Percentiles rank a stretch among this genome's conserved stretches.
Conservation (phyloP, 2,888 invertebrate genomes). For the Copidosoma aretas region DNA sequence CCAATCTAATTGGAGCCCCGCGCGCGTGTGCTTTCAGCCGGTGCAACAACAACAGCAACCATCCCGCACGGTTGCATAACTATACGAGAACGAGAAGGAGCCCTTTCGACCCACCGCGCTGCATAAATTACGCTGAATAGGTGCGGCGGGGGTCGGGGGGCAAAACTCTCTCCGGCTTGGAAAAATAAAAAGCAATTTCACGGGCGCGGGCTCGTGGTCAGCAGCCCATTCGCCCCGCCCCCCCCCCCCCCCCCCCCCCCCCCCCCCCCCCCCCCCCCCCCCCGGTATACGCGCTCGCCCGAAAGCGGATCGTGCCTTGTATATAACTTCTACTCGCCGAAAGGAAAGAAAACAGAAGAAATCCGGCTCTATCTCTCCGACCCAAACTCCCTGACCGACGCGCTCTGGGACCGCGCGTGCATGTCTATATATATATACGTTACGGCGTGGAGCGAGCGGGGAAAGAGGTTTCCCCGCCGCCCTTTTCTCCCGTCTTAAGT, state of each 20-base stretch:
- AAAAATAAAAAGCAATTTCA: background rate
- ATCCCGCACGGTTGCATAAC: background rate
- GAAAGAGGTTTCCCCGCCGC: slow-evolving; percentile 4
- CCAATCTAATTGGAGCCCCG: too few relatives aligned
- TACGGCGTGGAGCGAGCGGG: background rate
- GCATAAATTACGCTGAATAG: slow-evolving; percentile 27
- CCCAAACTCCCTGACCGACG: background rate
- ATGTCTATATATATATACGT: too few relatives aligned
- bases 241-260: too few relatives aligned
- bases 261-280: too few relatives aligned
- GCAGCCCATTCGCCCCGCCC: too few relatives aligned
- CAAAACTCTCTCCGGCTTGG: slow-evolving; percentile 3
- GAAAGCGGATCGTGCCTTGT: slow-evolving; percentile 19
- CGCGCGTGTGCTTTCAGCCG: too few relatives aligned
- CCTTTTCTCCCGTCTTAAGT: slow-evolving; percentile 32
- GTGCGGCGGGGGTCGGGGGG: background rate
- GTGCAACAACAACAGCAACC: too few relatives aligned
- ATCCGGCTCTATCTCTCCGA: background rate
- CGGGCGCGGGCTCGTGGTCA: background rate
- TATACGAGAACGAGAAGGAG: too few relatives aligned
- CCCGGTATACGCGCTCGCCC: too few relatives aligned
- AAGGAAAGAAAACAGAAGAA: background rate
- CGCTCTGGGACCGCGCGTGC: background rate
- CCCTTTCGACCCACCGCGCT: slow-evolving; percentile 17
- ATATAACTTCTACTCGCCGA: too few relatives aligned